These are phyloP conservation scores for Nyctalus aviator DNA, from an alignment of 2,797 vertebrate genomes.

Conservation along the genomic window DNA sequence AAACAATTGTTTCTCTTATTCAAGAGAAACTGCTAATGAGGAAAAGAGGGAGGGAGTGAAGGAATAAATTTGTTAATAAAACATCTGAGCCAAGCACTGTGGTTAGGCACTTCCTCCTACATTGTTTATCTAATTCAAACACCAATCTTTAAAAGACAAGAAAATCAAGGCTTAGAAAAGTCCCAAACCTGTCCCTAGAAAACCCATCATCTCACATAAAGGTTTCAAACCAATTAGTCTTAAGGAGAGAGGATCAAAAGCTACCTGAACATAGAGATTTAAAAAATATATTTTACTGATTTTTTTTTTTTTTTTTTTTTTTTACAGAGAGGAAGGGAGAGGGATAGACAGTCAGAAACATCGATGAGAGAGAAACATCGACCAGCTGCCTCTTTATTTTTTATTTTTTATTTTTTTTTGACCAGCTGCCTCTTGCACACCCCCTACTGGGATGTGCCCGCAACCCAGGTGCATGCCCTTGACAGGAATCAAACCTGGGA, in stretches of 20 bases:
- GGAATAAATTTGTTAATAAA: neutral
- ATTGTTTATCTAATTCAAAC: neutral
- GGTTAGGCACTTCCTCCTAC: neutral
- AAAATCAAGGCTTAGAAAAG: neutral
- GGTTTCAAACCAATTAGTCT: slow-evolving; percentile 55
- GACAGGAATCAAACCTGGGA: no score
- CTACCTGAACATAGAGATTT: no score
- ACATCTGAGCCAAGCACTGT: neutral
- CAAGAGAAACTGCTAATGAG: neutral
- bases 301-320: no score
- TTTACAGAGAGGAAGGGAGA: no score
- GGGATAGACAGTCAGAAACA: no score
- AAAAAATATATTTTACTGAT: no score
- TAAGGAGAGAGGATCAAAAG: neutral
- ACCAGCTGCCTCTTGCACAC: no score
- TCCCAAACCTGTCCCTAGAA: neutral
- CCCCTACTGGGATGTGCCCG: no score
- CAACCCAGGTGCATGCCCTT: no score
- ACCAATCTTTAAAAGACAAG: neutral
- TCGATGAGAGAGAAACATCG: no score
- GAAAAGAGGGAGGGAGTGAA: neutral
- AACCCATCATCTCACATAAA: neutral
- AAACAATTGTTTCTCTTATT: neutral
- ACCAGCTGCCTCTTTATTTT: no score
- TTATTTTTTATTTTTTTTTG: no score